These are phyloP conservation scores for Brachylomia viminalis DNA, from an alignment of 2,888 invertebrate species.

Conservation along the genomic window DNA sequence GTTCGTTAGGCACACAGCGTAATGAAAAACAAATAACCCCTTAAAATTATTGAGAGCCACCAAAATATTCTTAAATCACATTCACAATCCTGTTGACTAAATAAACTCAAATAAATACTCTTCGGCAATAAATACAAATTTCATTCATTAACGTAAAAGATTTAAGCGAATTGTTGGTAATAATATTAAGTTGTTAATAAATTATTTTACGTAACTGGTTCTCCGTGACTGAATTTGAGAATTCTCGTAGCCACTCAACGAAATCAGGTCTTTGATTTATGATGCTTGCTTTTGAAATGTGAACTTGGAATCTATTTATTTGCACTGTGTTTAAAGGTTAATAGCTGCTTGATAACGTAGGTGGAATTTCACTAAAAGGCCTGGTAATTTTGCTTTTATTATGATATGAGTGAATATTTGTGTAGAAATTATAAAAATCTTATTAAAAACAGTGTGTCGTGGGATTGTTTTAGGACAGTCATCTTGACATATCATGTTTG, in stretches of 20 bases:
- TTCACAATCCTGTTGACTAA: not conserved
- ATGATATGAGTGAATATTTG: not conserved
- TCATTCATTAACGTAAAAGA: conserved; percentile 53
- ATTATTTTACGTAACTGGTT: conserved; percentile 47
- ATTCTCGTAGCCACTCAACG: conserved; percentile 49
- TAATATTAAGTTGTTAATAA: conserved; percentile 59
- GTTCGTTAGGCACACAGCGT: not conserved
- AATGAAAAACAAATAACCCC: not conserved
- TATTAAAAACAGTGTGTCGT: not conserved
- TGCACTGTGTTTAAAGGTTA: conserved; percentile 1
- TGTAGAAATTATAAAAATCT: not conserved
- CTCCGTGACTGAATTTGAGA: conserved; percentile 46
- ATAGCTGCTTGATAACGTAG: not conserved
- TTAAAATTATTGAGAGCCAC: not conserved
- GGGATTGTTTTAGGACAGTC: not conserved
- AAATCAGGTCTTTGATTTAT: conserved; percentile 58
- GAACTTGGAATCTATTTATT: conserved; percentile 39
- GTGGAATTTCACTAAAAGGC: not conserved
- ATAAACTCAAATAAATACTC: conserved; percentile 13
- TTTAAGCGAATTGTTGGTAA: conserved; percentile 47
- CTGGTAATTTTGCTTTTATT: not conserved
- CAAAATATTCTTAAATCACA: conserved; percentile 8
- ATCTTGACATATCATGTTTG: not conserved
- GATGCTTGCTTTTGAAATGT: conserved; percentile 29
- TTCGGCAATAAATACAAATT: conserved; percentile 45